Base-by-base conservation (phyloP, 53 echinoderm and acorn worm species). In the Temnopleurus reevesii region DNA sequence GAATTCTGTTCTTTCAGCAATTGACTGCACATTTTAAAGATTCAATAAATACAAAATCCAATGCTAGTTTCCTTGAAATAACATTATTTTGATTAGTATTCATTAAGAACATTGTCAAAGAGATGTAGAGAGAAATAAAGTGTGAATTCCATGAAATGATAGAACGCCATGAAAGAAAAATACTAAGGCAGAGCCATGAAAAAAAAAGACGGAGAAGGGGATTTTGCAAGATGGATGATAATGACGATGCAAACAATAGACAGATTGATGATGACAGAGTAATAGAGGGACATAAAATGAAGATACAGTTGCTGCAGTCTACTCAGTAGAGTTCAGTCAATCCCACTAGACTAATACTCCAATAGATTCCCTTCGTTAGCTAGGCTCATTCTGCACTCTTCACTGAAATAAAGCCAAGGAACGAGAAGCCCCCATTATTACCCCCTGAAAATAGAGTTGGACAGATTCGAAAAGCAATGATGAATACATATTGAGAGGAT, bases 401-500 rank as follows among this genome's bases (percentile, higher is more conserved):
- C 66, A 38, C 66, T 38, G 36, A 66, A 66, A 38, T 66, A 66
- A 66, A 66, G n/a, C 66, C 66, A 5, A 66, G 66, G 38, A 38
- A 66, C 38, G 66, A 41, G n/a, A 66, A 66, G 21, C 36, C 66
- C 66, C 66, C 38, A 66, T 66, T 38, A 66, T 66, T 38, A 66
- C 36, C 41, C 66, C 41, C 38, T 36, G 66, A 66, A 66, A 66
- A 66, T 66, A 36, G 66, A 66, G 36, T 66, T 66, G 66, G 41
- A 66, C n/a, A 66, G 66, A 38, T 5, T 66, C 38, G 35, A 26
- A 66, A 36, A 36, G 66, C 66, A 18, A 66, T 66, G 66, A 66
- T 36, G 66, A 66, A 66, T 66, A 38, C 66, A 66, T 66, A 36
- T 35, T 66, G 66, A 66, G 66, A 33, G 66, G 66, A 66, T 66